phyloP scores from a whole-genome alignment of 2,888 invertebrate species.

The Drosophila antonietae region DNA sequence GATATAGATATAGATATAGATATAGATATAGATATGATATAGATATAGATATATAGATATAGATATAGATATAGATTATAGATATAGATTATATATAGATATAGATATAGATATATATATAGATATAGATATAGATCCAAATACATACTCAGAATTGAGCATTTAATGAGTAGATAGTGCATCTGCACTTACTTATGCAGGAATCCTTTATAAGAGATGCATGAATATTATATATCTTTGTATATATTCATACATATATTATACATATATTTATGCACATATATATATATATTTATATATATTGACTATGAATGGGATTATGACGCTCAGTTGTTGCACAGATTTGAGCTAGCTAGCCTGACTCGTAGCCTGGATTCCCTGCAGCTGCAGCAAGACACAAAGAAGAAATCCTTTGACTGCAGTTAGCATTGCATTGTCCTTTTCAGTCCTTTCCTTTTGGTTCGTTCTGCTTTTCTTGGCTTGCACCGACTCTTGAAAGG shows the following conservation, averaged over 20 bases:
- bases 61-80: slow-evolving; percentile 2
- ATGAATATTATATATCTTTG: no score
- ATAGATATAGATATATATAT: slow-evolving; percentile 1
- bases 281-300: not conserved
- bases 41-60: slow-evolving; percentile 3
- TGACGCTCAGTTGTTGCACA: slow-evolving; percentile 8
- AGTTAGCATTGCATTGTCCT: slow-evolving; percentile 35
- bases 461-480: not conserved
- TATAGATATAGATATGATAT: slow-evolving; percentile 1
- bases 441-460: not conserved
- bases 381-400: slow-evolving; percentile 14
- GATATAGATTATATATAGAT: slow-evolving; percentile 1
- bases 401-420: slow-evolving; percentile 33
- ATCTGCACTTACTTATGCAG: no score
- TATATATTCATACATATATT: no score
- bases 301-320: slow-evolving; percentile 3
- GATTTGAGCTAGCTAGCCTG: not conserved
- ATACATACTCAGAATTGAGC: no score
- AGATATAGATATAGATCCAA: slow-evolving; percentile 6
- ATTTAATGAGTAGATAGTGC: no score
- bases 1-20: slow-evolving; percentile 4
- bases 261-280: no score
- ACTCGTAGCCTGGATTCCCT: slow-evolving; percentile 38
- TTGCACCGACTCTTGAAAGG: slow-evolving; percentile 11
- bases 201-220: no score